Percentiles rank a stretch among this genome's conserved stretches.
Conservation (phyloP, 2,113 vertebrate genomes). For the Perognathus longimembris region DNA sequence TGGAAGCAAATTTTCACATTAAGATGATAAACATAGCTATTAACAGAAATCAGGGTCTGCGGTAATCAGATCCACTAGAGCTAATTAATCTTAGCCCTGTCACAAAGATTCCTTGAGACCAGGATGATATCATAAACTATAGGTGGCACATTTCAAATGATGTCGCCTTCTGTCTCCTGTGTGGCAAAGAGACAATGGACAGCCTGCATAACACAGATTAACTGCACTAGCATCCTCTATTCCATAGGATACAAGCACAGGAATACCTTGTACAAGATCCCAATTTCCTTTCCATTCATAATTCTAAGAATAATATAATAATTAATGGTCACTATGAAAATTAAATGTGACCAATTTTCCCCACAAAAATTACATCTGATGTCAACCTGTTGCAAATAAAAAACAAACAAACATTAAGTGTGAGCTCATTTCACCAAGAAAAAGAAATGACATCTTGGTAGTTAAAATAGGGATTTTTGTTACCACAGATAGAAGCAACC, state of each 20-base stretch:
- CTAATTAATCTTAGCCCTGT: conserved; percentile 74
- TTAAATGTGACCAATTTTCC: conserved; percentile 54
- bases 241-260: conserved; percentile 65
- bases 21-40: conserved; percentile 64
- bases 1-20: conserved; percentile 73
- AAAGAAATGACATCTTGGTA: neutral
- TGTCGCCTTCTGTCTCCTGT: neutral
- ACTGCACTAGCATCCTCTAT: conserved; percentile 17
- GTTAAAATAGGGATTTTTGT: neutral
- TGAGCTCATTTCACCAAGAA: no score
- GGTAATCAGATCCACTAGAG: conserved; percentile 61
- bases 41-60: conserved; percentile 67
- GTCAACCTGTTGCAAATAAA: conserved; percentile 62
- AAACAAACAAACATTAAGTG: no score
- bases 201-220: conserved; percentile 61
- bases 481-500: neutral
- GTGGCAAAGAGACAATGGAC: neutral
- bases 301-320: conserved; percentile 71
- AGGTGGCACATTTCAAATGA: conserved; percentile 45
- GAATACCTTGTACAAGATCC: conserved; percentile 58
- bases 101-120: conserved; percentile 62
- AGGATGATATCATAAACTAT: conserved; percentile 43
- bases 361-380: conserved; percentile 52
- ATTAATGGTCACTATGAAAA: conserved; percentile 71
- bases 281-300: conserved; percentile 50